Base-by-base conservation (phyloP, 2,113 vertebrate genomes). In the Nanorana parkeri region DNA sequence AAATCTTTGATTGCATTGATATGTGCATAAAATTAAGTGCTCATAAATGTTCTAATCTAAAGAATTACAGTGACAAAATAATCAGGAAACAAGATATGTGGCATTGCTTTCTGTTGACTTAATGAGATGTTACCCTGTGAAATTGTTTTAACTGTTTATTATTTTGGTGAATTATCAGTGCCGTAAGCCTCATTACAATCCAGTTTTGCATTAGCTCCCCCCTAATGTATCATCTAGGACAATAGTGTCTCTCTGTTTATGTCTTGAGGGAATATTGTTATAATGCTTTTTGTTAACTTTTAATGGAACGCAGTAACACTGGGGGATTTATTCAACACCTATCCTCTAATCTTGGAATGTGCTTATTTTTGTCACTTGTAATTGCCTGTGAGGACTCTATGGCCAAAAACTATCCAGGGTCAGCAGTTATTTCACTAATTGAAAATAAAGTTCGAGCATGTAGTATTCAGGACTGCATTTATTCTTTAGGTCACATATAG, bases 201-300 rank as follows among this genome's bases (percentile, higher is more conserved):
- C 32, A 58, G 11, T n/a, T 60, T 58, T 74, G 26, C 71, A 74
- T 36, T 29, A 32, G 28, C 28, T 56, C 11, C 54, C 26, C 58
- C 20, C 58, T 13, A 5, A 19, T 17, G 19, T 71, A 3, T 71
- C 23, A 28, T 6, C 8, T 28, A 55, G 47, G 20, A 73, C 69
- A 32, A 56, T 73, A n/a, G 23, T 23, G 24, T 0, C 17, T 21
- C 47, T 17, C n/a, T 55, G 23, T 20, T 29, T 56, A 29, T 29
- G 17, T 28, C 69, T 29, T 72, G 7, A 56, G 69, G 51, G 51
- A 72, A 56, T 24, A 56, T 52, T 72, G n/a, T n/a, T n/a, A n/a
- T 56, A 55, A 72, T 55, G 26, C 55, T 56, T 73, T 73, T 2
- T 56, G 52, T 56, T 58, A 74, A 58, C 19, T 74, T 74, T 54